These are phyloP conservation scores for Rhingia rostrata DNA, from an alignment of 2,888 invertebrate genomes.

Conservation along the genomic window DNA sequence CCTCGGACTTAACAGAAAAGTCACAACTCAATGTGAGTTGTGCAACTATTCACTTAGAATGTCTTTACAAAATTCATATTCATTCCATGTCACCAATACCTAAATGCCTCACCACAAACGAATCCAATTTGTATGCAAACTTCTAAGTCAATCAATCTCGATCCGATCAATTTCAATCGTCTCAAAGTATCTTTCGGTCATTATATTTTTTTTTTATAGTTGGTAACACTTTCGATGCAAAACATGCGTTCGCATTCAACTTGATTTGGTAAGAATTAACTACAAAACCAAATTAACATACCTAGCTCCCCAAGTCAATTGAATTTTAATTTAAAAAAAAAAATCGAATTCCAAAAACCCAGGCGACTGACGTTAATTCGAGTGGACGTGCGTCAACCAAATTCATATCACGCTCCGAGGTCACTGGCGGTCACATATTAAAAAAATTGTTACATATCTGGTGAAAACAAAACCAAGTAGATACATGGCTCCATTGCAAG, in stretches of 20 bases:
- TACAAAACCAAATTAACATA: background rate
- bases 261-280: background rate
- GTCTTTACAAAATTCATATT: no score
- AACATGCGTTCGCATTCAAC: background rate
- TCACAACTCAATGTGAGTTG: no score
- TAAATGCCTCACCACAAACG: background rate
- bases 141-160: background rate
- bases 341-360: background rate
- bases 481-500: background rate
- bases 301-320: background rate
- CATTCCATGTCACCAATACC: background rate
- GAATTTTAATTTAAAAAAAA: conserved; percentile 11
- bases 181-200: background rate
- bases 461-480: no score
- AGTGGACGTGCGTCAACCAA: conserved; percentile 1
- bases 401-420: background rate
- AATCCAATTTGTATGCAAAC: background rate
- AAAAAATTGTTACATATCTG: background rate
- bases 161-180: background rate
- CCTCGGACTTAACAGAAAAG: no score
- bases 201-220: background rate
- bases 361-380: background rate
- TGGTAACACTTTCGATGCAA: background rate
- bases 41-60: no score
- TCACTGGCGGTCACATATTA: background rate